phyloP scores from a whole-genome alignment of 2,797 vertebrate genomes.

The Setipinna tenuifilis region DNA sequence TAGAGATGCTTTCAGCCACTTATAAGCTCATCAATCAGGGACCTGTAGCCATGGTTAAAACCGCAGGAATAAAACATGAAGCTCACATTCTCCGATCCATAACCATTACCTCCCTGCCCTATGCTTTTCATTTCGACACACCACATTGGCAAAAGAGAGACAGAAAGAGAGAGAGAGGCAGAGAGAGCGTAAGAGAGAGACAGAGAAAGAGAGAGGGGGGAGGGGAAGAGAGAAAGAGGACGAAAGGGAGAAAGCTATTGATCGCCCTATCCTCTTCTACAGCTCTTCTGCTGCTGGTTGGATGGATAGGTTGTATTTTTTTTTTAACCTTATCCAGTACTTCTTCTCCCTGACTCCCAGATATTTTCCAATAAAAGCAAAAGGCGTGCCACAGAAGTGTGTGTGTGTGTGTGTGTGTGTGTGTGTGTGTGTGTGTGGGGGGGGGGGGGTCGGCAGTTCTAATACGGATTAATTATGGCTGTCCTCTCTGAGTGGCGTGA shows the following conservation, averaged over 20 bases:
- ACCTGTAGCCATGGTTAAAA: constrained; percentile 51
- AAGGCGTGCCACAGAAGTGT: background rate
- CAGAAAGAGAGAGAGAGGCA: background rate
- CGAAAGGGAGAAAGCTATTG: background rate
- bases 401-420: no score
- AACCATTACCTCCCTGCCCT: constrained; percentile 7
- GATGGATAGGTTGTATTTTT: background rate
- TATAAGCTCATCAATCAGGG: constrained; percentile 50
- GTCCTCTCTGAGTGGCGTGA: background rate
- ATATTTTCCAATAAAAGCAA: background rate
- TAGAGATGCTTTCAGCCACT: constrained; percentile 40
- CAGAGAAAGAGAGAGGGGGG: background rate
- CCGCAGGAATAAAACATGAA: constrained; percentile 63
- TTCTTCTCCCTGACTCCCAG: background rate
- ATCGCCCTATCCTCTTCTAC: background rate
- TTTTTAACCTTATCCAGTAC: background rate
- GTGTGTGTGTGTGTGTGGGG: no score
- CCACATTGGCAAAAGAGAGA: background rate
- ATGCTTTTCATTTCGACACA: constrained; percentile 5
- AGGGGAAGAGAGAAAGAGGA: background rate
- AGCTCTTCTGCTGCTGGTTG: background rate
- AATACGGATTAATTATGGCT: background rate
- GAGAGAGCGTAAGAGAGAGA: background rate
- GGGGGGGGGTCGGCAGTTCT: background rate
- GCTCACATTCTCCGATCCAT: constrained; percentile 8